phyloP scores from a whole-genome alignment of 2,888 invertebrate species.

The Acanthosoma haemorrhoidale region DNA sequence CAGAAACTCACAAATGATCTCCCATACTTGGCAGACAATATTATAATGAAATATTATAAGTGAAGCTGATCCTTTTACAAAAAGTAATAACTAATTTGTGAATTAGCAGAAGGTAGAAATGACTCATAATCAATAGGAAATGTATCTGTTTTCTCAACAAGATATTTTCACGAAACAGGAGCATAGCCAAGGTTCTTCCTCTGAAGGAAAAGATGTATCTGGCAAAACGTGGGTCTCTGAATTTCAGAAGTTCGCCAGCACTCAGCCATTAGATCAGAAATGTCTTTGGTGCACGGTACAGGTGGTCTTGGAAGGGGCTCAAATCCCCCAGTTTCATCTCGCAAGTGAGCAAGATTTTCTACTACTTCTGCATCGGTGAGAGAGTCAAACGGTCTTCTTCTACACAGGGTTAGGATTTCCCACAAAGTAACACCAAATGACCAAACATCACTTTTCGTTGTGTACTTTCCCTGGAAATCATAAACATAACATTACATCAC shows the following conservation, averaged over 20 bases:
- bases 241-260: constrained; percentile 55
- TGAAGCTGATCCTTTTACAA: neutral
- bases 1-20: no score
- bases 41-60: no score
- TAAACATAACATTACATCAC: no score
- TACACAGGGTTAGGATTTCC: constrained; percentile 75
- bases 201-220: constrained; percentile 58
- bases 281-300: constrained; percentile 53
- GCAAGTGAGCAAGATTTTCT: constrained; percentile 69
- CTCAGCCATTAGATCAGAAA: constrained; percentile 57
- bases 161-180: constrained; percentile 37
- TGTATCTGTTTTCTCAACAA: neutral
- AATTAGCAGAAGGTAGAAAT: neutral
- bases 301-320: constrained; percentile 50
- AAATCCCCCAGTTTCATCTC: constrained; percentile 49
- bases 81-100: neutral
- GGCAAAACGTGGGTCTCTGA: constrained; percentile 55
- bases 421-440: constrained; percentile 82
- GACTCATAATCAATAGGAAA: neutral
- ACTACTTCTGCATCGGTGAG: constrained; percentile 72
- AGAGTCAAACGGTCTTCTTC: constrained; percentile 70
- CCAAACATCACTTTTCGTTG: constrained; percentile 88
- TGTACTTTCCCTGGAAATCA: constrained; percentile 67
- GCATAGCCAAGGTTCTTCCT: constrained; percentile 49
- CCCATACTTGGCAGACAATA: no score